Conservation (phyloP, 2,797 vertebrate genomes). For the Tympanoctomys barrerae region DNA sequence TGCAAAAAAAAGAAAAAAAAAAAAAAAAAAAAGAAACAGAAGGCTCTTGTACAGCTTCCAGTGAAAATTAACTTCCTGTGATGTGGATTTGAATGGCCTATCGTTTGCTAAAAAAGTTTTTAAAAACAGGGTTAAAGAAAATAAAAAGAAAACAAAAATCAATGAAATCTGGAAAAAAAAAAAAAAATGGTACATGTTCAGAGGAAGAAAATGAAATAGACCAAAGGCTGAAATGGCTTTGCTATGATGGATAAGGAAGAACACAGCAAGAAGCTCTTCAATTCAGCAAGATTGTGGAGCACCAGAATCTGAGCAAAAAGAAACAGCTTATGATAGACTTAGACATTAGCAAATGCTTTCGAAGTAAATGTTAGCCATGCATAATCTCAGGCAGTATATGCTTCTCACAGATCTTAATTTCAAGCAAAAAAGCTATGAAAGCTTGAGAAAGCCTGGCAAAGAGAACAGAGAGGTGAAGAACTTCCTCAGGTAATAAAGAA, state of each 20-base stretch:
- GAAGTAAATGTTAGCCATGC: conserved; percentile 88
- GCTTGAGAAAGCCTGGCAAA: not conserved
- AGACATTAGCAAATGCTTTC: conserved; percentile 92
- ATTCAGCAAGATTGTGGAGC: conserved; percentile 96
- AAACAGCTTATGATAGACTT: conserved; percentile 92
- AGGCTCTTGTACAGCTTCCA: conserved; percentile 87
- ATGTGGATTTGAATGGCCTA: conserved; percentile 93
- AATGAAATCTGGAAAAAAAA: not conserved
- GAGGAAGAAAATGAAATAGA: not conserved
- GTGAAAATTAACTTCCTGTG: conserved; percentile 94
- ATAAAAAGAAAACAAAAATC: not conserved
- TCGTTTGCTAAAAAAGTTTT: conserved; percentile 94
- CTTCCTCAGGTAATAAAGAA: conserved; percentile 73
- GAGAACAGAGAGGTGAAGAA: not conserved
- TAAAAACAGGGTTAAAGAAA: conserved; percentile 86
- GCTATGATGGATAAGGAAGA: conserved; percentile 94
- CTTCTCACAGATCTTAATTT: not conserved
- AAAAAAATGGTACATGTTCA: not conserved
- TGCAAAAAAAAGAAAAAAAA: conserved; percentile 90
- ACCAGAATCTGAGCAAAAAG: conserved; percentile 96
- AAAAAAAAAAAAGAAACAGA: conserved; percentile 92
- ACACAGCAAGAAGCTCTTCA: conserved; percentile 93
- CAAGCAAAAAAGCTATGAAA: not conserved
- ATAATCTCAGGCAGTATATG: not conserved
- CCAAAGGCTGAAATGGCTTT: conserved; percentile 94